Base-by-base conservation (phyloP, 1,140 invertebrate species). In the Neodiprion lecontei region DNA sequence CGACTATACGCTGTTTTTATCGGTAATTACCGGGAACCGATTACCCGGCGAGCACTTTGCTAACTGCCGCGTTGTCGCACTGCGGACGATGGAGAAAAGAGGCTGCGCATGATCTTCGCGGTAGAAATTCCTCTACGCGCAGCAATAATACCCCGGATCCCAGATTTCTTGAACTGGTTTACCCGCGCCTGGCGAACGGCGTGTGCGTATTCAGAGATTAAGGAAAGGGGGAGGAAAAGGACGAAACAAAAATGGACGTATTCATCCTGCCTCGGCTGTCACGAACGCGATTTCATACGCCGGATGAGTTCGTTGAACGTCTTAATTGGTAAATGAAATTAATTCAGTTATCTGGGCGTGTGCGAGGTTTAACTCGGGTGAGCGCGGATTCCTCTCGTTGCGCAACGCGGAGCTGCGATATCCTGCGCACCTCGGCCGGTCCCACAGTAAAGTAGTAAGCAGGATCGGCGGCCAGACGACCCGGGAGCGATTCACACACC, bases 281-380 rank as follows among this genome's bases (percentile, higher is more conserved):
- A 61, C 53, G 53, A 61, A 61, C 53, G n/a, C 28, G 28, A 40
- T 40, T 61, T 61, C n/a, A 61, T 61, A 12, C 53, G 11, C 9
- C 53, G 53, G 11, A 61, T 11, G 53, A 61, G n/a, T 61, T 12
- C 53, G 53, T 61, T 61, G 53, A 61, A 61, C 53, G 11, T 61
- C 53, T 61, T 61, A 61, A 61, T 61, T 61, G 53, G 53, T 61
- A 17, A 61, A 61, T 61, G 53, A 61, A 61, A 61, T 61, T 61
- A 61, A 61, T 61, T 61, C n/a, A 12, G 0, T 40, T 40, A 40
- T 40, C 28, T 40, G 28, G 28, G 28, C 53, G 11, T 61, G 11
- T 61, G 53, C n/a, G 53, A 61, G n/a, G 53, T 14, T 17, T 61
- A 12, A 17, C 11, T 61, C 28, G 28, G 28, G 28, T 40, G 28